These are phyloP conservation scores for Glaucidium brasilianum DNA, from an alignment of 2,113 vertebrate genomes.

Conservation along the genomic window DNA sequence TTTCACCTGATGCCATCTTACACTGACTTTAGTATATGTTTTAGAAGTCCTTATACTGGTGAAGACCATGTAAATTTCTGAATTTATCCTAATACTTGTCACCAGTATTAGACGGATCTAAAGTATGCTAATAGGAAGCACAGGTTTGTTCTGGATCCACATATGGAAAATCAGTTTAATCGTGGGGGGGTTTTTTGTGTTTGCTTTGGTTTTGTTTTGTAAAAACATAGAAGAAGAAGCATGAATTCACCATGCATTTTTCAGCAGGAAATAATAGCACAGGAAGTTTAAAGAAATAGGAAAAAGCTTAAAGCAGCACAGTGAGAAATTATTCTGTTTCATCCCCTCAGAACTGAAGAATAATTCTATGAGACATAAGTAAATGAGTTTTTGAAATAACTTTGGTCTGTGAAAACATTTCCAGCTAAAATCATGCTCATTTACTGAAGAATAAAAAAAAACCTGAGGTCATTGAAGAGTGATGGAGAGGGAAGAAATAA, in stretches of 20 bases:
- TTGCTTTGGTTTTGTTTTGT: not conserved
- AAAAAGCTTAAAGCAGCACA: not conserved
- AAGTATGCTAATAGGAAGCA: not conserved
- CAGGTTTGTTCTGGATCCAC: not conserved
- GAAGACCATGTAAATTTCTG: not conserved
- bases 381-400: not conserved
- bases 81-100: not conserved
- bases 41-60: not conserved
- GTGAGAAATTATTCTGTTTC: not conserved
- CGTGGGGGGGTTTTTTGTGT: not conserved
- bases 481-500: not conserved
- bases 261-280: not conserved
- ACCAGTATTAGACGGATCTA: not conserved
- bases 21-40: not conserved
- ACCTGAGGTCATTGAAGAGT: not conserved
- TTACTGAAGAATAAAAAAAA: not conserved
- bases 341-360: not conserved
- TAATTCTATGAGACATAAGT: not conserved
- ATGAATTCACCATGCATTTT: not conserved
- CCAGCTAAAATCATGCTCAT: not conserved
- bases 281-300: not conserved
- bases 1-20: not conserved
- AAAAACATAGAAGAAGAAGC: not conserved
- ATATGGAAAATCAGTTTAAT: not conserved
- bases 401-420: not conserved